Percentiles rank a stretch among this genome's conserved stretches.
phyloP scores from a whole-genome alignment of 1,140 invertebrate genomes.

The Calephelis nemesis region DNA sequence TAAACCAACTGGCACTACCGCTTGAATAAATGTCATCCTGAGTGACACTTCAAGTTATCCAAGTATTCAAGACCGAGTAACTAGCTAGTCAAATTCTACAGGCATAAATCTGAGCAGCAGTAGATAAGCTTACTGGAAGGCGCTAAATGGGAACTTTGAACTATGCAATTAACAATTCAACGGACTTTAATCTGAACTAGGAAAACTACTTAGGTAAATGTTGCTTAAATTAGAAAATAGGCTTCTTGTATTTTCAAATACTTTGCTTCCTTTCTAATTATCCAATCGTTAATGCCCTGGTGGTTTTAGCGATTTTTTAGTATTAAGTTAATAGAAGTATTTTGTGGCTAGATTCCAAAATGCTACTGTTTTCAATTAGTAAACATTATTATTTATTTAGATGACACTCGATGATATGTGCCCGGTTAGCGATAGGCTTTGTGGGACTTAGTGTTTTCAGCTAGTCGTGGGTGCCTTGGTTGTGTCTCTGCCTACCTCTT shows the following conservation, averaged over 20 bases:
- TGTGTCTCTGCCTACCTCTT: too few relatives aligned
- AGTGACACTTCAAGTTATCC: conserved; percentile 18
- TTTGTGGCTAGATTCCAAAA: too few relatives aligned
- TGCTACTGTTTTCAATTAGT: too few relatives aligned
- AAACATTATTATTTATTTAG: too few relatives aligned
- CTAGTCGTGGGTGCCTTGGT: too few relatives aligned
- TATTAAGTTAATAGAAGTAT: too few relatives aligned
- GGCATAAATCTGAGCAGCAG: conserved; percentile 46
- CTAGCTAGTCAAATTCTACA: conserved; percentile 39
- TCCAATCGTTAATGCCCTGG: too few relatives aligned
- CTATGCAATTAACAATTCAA: conserved; percentile 65
- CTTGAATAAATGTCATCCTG: conserved; percentile 18
- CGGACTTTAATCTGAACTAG: conserved; percentile 46
- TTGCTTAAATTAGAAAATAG: conserved; percentile 36
- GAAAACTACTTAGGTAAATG: conserved; percentile 56
- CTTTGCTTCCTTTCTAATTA: background rate
- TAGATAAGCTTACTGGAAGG: conserved; percentile 47
- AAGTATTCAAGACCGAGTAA: conserved; percentile 12
- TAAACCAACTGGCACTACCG: conserved; percentile 15
- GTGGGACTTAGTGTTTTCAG: too few relatives aligned
- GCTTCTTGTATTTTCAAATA: conserved; percentile 26
- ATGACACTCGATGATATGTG: too few relatives aligned
- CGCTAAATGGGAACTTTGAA: conserved; percentile 57
- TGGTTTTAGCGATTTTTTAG: too few relatives aligned
- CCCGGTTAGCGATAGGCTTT: too few relatives aligned